A percentile compares a stretch with the other conserved stretches of the same genome.
phyloP scores from a whole-genome alignment of 2,113 vertebrate species.

The Oreotrochilus melanogaster region DNA sequence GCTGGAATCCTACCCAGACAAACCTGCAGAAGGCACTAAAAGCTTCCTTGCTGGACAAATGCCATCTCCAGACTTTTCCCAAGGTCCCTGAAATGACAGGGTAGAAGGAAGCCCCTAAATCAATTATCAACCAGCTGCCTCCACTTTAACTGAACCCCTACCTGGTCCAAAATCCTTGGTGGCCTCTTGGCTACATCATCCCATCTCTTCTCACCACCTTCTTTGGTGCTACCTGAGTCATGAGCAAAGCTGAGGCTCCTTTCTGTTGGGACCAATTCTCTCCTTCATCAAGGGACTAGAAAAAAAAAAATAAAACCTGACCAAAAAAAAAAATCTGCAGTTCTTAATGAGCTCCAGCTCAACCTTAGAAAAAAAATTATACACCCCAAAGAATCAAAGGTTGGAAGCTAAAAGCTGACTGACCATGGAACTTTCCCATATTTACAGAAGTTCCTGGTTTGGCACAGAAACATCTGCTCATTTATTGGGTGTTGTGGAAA shows the following conservation, averaged over 20 bases:
- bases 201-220: not conserved
- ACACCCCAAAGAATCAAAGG: not conserved
- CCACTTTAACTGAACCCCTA: not conserved
- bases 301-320: not conserved
- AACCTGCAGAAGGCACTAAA: not conserved
- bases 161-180: not conserved
- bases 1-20: not conserved
- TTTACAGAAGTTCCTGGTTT: constrained; percentile 15
- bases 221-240: not conserved
- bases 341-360: not conserved
- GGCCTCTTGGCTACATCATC: not conserved
- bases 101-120: rapidly evolving
- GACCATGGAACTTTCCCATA: not conserved
- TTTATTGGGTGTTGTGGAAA: not conserved
- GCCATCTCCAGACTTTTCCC: not conserved
- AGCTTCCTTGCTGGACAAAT: not conserved
- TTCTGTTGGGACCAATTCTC: not conserved
- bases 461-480: not conserved
- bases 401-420: not conserved
- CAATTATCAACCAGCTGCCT: not conserved
- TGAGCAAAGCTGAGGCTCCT: not conserved
- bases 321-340: not conserved
- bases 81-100: not conserved
- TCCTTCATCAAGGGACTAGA: not conserved
- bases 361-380: not conserved